Percentiles rank a stretch among this genome's conserved stretches.
These are phyloP conservation scores for Pseudachorutes palmiensis DNA, from an alignment of 1,140 invertebrate genomes.

Conservation along the genomic window DNA sequence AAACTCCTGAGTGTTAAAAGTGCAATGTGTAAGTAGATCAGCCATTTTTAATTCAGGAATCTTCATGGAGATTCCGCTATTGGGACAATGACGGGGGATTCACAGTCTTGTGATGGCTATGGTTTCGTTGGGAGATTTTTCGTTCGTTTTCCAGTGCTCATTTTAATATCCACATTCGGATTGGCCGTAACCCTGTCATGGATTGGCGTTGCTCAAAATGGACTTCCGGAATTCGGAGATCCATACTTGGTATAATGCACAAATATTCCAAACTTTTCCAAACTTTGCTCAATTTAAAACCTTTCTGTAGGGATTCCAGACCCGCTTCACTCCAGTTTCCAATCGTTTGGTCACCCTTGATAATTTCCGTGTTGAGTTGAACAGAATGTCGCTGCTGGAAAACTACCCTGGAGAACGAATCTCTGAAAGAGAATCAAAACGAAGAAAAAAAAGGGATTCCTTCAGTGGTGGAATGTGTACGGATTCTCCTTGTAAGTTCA, in stretches of 20 bases:
- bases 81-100: no score
- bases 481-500: slow-evolving; percentile 20
- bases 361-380: slow-evolving; percentile 27
- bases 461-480: slow-evolving; percentile 7
- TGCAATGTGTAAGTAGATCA: no score
- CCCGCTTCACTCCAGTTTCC: slow-evolving; percentile 31
- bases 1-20: no score
- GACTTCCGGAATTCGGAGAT: slow-evolving; percentile 33
- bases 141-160: slow-evolving; percentile 15
- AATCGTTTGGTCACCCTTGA: slow-evolving; percentile 26
- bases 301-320: slow-evolving; percentile 33
- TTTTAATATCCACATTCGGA: slow-evolving; percentile 17
- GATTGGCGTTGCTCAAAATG: slow-evolving; percentile 22
- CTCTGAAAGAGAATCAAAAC: slow-evolving; percentile 28
- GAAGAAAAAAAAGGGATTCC: slow-evolving; percentile 5
- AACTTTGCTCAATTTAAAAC: slow-evolving; percentile 7
- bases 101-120: background rate
- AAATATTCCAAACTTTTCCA: slow-evolving; percentile 10
- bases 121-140: slow-evolving; percentile 4
- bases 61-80: no score
- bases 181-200: slow-evolving; percentile 18
- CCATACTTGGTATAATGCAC: slow-evolving; percentile 29
- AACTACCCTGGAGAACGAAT: slow-evolving; percentile 36
- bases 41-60: no score
- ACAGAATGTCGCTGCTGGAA: slow-evolving; percentile 26